Base-by-base conservation (phyloP, 2,113 vertebrate species). In the Callospermophilus lateralis region DNA sequence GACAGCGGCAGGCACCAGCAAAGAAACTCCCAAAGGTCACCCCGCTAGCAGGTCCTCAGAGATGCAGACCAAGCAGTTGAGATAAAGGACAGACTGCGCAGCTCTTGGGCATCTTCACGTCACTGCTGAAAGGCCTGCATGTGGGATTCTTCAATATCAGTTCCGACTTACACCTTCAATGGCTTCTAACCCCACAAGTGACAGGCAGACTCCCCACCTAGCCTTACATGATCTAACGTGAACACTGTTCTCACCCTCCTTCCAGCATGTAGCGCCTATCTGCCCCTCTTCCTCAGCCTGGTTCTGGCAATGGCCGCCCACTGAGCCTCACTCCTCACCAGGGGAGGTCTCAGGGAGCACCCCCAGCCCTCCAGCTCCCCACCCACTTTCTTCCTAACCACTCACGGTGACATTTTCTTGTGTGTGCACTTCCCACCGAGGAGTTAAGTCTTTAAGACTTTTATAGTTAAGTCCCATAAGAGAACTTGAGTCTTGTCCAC, bases 361-460 rank as follows among this genome's bases (percentile, higher is more conserved):
- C 48, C 74, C 51, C 39, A 12, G 32, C 30, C 76, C 28, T 12
- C 19, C 58, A 45, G 26, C 28, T 28, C 13, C n/a, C 17, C 30
- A 9, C 26, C 28, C 51, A 1, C 8, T 6, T 51, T 17, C 76
- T 85, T 11, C 68, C 37, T 1, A 24, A 55, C 68, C 68, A 48
- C 24, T 55, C 4, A 48, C 24, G 15, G 16, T 32, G 84, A 2
- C 10, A 22, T 22, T n/a, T 63, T 19, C 58, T 55, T 15, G 16
- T 4, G 3, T 0, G 2, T 8, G 9, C 7, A 32, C 3, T 4
- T 8, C 30, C 92, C 19, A 42, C 77, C 42, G n/a, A n/a, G n/a
- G n/a, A n/a, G n/a, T n/a, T n/a, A n/a, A n/a, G n/a, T n/a, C n/a
- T n/a, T n/a, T n/a, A n/a, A n/a, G n/a, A n/a, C n/a, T 17, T 55